Evolutionary conservation across 1,140 invertebrate genomes (phyloP), one percentile per base, ranked within the genome.

Genomic region (Spodoptera frugiperda): DNA sequence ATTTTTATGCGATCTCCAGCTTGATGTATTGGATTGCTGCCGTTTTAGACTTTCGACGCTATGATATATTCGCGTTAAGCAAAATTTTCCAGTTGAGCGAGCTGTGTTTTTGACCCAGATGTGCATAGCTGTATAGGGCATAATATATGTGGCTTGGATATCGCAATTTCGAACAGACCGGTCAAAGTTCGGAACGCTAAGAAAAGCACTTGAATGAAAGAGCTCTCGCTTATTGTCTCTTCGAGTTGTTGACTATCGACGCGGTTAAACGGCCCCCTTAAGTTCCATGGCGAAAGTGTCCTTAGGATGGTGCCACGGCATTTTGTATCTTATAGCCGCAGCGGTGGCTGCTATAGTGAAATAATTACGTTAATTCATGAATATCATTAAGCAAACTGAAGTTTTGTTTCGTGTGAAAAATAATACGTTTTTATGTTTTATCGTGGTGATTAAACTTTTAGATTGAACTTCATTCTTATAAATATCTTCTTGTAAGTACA

Each of bases 81-180:
- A 48, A 67, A 48, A 67, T 67, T 49, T 67, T 49, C 63, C 44
- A 12, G 44, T 19, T 19, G 44, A 21, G 44, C 3, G 19, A 39
- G 44, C 63, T 49, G 10, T 67, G 63, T 67, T 67, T 67, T 67
- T 67, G 63, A 67, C 63, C 63, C 49, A 48, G 63, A 67, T 67
- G 44, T 67, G 63, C 63, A 46, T 44, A 25, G 63, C 48, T 48
- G 21, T 14, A 67, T 44, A 49, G 63, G 63, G 49, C 63, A 67
- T n/a, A n/a, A n/a, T n/a, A n/a, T 67, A 44, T 67, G 63, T 49
- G 19, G 54, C 44, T 49, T 12, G 19, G 44, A 67, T 67, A 67
- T 67, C 63, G 63, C 63, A 48, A 67, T 48, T 67, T 67, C 61
- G 14, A 67, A 17, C 21, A 46, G 17, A 19, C 63, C 21, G 63